phyloP scores from a whole-genome alignment of 2,113 vertebrate genomes.

The Puma concolor region DNA sequence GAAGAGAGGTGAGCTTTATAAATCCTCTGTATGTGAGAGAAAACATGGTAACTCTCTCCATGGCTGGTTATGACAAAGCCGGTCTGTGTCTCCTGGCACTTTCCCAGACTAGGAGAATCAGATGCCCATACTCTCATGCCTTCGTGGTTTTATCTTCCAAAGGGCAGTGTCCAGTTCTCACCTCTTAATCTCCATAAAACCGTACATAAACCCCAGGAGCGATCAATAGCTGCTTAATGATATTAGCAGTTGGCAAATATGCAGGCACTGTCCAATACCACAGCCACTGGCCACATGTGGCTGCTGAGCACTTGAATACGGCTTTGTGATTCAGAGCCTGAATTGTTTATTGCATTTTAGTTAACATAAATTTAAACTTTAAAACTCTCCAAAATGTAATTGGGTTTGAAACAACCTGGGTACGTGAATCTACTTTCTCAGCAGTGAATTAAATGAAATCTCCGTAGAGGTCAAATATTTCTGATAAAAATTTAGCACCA shows the following conservation, averaged over 20 bases:
- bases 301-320: not conserved
- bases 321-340: not conserved
- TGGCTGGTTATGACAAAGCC: not conserved
- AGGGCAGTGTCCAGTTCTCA: not conserved
- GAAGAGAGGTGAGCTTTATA: constrained; percentile 13
- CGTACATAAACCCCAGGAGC: not conserved
- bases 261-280: not conserved
- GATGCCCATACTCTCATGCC: not conserved
- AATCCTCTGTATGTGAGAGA: not conserved
- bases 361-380: not conserved
- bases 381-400: not conserved
- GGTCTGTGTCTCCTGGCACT: not conserved
- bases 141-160: not conserved
- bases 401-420: not conserved
- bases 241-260: not conserved
- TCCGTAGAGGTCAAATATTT: not conserved
- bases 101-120: not conserved
- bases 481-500: not conserved
- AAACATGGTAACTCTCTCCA: not conserved
- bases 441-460: not conserved
- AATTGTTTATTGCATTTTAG: constrained; percentile 11
- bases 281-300: not conserved
- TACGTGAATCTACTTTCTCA: not conserved
- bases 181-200: constrained; percentile 36
- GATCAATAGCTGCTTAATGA: not conserved